A percentile compares a stretch with the other conserved stretches of the same genome.
Conservation (phyloP, 2,113 vertebrate species). For the Motacilla alba region DNA sequence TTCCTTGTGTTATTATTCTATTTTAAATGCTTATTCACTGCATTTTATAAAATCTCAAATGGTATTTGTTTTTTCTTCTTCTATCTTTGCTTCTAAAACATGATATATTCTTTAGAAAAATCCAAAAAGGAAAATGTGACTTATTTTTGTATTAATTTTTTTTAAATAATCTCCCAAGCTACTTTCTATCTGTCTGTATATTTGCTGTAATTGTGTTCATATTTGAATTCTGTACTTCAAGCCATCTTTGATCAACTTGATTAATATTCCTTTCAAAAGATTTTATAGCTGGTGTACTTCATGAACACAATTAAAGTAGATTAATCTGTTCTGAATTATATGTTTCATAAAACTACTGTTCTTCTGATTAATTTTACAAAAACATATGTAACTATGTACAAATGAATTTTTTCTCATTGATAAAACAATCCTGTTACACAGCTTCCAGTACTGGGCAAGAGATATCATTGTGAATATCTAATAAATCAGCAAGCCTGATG, state of each 20-base stretch:
- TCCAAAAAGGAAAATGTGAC: neutral
- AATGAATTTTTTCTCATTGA: slow-evolving; percentile 13
- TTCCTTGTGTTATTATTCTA: neutral
- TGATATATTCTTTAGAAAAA: neutral
- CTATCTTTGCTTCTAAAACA: neutral
- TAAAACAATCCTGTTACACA: slow-evolving; percentile 29
- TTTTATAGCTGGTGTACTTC: slow-evolving; percentile 23
- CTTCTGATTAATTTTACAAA: slow-evolving; percentile 25
- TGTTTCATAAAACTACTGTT: slow-evolving; percentile 26
- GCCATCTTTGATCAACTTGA: slow-evolving; percentile 49
- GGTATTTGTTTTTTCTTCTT: neutral
- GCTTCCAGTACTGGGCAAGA: neutral
- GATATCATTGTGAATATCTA: neutral
- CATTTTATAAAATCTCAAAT: neutral
- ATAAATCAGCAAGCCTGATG: slow-evolving; percentile 41
- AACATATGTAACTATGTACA: neutral
- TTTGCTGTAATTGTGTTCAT: neutral
- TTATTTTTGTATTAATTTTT: neutral
- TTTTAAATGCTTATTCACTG: neutral
- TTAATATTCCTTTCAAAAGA: slow-evolving; percentile 30
- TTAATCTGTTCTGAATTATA: slow-evolving; percentile 13
- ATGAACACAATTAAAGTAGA: slow-evolving; percentile 6
- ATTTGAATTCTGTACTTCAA: slow-evolving; percentile 33
- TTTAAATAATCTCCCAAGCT: neutral
- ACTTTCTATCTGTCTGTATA: neutral